These are phyloP conservation scores for Rhopilema esculentum DNA, from an alignment of 30 jellyfish, hydroid and myxozoan species.

Conservation along the genomic window DNA sequence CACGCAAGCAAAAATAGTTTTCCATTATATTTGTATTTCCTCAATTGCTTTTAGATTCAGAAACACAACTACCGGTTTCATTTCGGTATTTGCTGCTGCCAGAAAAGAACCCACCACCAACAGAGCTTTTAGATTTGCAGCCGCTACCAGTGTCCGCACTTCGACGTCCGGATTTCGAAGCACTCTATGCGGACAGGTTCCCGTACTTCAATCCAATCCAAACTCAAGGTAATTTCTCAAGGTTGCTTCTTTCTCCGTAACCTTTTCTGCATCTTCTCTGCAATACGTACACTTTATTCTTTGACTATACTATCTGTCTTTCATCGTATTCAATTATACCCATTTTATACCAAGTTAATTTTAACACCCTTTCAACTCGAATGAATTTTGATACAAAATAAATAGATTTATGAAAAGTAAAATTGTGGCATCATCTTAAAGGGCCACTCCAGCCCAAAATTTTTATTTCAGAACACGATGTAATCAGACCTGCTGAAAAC, in stretches of 20 bases:
- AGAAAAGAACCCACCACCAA: constrained; percentile 99
- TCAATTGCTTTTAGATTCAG: constrained; percentile 70
- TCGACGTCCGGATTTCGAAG: constrained; percentile 92
- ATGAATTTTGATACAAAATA: too few relatives aligned
- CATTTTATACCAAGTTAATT: too few relatives aligned
- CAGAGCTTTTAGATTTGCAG: constrained; percentile 95
- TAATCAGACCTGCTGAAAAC: too few relatives aligned
- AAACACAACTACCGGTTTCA: constrained; percentile 96
- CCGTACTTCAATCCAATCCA: constrained; percentile 98
- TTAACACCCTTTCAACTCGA: too few relatives aligned
- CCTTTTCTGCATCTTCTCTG: not conserved
- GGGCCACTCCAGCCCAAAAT: too few relatives aligned
- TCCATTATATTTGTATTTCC: too few relatives aligned
- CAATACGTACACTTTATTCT: not conserved
- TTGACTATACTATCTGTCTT: not conserved
- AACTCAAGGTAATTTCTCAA: constrained; percentile 91
- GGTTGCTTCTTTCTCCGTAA: not conserved
- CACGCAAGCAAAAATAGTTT: too few relatives aligned
- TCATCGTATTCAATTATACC: too few relatives aligned
- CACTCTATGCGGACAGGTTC: constrained; percentile 83
- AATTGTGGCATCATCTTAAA: too few relatives aligned
- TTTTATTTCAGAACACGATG: too few relatives aligned
- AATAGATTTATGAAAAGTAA: too few relatives aligned
- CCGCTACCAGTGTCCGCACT: constrained; percentile 98
- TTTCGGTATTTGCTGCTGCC: constrained; percentile 93